Conservation (phyloP, 2,888 invertebrate genomes). For the Orthosia cruda region DNA sequence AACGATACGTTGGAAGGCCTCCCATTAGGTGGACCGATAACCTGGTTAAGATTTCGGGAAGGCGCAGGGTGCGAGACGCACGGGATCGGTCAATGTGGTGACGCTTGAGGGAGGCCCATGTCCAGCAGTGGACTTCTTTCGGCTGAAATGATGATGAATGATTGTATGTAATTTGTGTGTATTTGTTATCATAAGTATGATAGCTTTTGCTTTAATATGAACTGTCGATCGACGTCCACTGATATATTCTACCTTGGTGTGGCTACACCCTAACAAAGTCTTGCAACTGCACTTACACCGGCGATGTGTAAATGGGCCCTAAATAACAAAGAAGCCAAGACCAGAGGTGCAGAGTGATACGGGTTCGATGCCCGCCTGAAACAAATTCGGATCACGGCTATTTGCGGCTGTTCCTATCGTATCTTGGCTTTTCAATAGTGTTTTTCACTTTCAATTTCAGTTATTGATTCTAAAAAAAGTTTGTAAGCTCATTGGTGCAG, state of each 20-base stretch:
- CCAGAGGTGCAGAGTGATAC: conserved; percentile 65
- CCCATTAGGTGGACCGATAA: too few relatives aligned
- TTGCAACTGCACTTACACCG: conserved; percentile 29
- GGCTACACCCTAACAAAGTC: neutral
- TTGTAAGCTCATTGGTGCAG: neutral
- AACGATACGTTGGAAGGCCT: too few relatives aligned
- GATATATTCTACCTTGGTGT: neutral
- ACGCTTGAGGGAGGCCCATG: too few relatives aligned
- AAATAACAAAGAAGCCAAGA: conserved; percentile 74
- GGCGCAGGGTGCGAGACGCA: too few relatives aligned
- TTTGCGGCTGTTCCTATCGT: conserved; percentile 48
- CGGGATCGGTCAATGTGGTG: too few relatives aligned
- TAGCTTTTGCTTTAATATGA: neutral
- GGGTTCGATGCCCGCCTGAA: conserved; percentile 77
- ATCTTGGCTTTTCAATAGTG: conserved; percentile 25
- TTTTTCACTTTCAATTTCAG: conserved; percentile 21
- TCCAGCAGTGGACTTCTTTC: too few relatives aligned
- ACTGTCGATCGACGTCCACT: neutral
- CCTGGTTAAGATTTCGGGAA: too few relatives aligned
- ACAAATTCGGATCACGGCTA: conserved; percentile 68
- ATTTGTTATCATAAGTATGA: neutral
- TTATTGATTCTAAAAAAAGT: conserved; percentile 1
- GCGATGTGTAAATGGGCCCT: conserved; percentile 59
- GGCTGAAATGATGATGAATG: too few relatives aligned
- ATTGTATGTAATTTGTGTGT: too few relatives aligned